A percentile compares a stretch with the other conserved stretches of the same genome.
Evolutionary conservation across 2,797 vertebrate species (phyloP).

Genomic region (Sciaenops ocellatus): DNA sequence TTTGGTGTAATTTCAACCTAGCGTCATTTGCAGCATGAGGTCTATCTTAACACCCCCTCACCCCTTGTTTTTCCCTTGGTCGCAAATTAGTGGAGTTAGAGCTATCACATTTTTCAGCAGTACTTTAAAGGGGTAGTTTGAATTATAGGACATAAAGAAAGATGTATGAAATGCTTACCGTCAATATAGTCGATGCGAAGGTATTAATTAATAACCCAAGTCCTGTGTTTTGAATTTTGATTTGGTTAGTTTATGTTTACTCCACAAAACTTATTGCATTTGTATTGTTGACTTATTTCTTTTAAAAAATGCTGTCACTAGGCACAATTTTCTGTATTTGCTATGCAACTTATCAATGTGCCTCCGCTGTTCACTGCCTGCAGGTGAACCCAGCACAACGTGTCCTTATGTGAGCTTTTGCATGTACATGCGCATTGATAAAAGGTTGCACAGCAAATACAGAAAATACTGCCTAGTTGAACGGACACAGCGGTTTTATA

Average conservation of each 20-base stretch:
- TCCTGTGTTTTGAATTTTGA: background rate
- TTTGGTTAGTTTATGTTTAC: background rate
- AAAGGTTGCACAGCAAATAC: conserved; percentile 1
- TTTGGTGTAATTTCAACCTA: too few species aligned
- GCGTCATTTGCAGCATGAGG: too few species aligned
- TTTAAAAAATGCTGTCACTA: background rate
- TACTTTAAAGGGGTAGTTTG: background rate
- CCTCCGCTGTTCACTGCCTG: too few species aligned
- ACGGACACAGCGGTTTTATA: background rate
- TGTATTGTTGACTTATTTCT: background rate
- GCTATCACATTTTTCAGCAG: background rate
- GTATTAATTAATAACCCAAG: background rate
- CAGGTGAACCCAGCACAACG: background rate
- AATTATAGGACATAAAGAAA: background rate
- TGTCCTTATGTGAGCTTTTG: background rate
- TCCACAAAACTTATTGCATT: background rate
- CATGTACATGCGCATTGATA: background rate
- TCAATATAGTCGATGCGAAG: background rate
- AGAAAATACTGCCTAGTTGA: background rate
- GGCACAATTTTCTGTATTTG: too few species aligned
- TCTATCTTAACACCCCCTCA: too few species aligned
- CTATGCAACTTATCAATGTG: too few species aligned
- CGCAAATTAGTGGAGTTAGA: background rate
- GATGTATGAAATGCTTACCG: background rate
- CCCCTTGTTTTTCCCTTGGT: too few species aligned